These are phyloP conservation scores for Rhea americana DNA, from an alignment of 2,113 vertebrate species.

Conservation along the genomic window DNA sequence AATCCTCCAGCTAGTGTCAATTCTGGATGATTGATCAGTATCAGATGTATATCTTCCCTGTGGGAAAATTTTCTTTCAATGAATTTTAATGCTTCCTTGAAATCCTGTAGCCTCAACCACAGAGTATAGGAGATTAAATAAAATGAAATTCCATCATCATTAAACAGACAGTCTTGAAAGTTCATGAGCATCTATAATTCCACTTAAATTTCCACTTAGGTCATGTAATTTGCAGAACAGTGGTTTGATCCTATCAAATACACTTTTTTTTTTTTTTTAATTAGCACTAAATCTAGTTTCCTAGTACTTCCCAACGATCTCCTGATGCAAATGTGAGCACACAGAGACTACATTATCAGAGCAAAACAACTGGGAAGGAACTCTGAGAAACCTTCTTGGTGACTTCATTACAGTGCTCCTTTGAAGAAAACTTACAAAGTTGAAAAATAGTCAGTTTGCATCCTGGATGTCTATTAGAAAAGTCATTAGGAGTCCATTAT, in stretches of 20 bases:
- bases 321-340: not conserved
- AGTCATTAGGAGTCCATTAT: constrained; percentile 13
- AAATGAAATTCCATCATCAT: not conserved
- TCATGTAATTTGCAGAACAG: no score
- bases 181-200: not conserved
- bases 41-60: not conserved
- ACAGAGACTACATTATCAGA: not conserved
- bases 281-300: not conserved
- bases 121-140: not conserved
- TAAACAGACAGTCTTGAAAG: not conserved
- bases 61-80: not conserved
- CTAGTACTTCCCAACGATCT: not conserved
- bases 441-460: not conserved
- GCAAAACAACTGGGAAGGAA: not conserved
- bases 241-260: not conserved
- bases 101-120: not conserved
- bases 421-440: not conserved
- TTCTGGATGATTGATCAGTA: not conserved
- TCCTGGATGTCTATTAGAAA: not conserved
- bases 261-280: not conserved
- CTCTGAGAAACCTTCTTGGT: not conserved
- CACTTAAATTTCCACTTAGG: constrained; percentile 40
- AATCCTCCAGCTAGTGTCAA: accelerated
- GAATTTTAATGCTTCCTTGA: not conserved
- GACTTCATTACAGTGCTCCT: not conserved